Conservation (phyloP, 2,888 invertebrate species). For the Dryocosmus kuriphilus region DNA sequence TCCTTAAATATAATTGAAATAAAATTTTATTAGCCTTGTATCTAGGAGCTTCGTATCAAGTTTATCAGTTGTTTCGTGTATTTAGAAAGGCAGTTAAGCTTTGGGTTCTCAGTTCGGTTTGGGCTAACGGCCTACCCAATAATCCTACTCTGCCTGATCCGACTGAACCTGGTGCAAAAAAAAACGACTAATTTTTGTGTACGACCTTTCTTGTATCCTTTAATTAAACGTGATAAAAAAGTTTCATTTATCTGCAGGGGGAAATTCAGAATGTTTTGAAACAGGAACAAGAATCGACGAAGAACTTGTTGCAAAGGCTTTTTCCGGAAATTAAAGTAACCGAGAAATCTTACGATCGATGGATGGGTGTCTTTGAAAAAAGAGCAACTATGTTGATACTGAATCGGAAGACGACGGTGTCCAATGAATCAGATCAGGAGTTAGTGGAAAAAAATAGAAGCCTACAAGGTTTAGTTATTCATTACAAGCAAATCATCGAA, state of each 20-base stretch:
- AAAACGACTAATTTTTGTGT: no score
- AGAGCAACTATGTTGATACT: constrained; percentile 67
- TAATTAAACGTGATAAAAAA: neutral
- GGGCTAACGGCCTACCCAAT: no score
- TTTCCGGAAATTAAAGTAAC: constrained; percentile 80
- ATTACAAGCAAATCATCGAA: constrained; percentile 87
- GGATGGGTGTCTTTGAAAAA: constrained; percentile 72
- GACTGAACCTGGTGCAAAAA: no score
- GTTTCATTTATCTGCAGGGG: constrained; percentile 64
- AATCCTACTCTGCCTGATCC: no score
- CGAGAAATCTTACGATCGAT: constrained; percentile 71
- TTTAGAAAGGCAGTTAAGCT: no score
- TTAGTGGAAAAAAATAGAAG: constrained; percentile 82
- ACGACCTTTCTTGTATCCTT: neutral
- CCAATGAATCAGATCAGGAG: constrained; percentile 76
- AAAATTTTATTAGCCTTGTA: no score
- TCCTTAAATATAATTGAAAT: no score
- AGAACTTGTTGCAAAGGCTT: constrained; percentile 82
- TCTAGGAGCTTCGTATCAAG: no score
- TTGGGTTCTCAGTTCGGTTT: no score
- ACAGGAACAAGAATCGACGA: constrained; percentile 77
- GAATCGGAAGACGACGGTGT: constrained; percentile 62
- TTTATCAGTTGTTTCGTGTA: no score
- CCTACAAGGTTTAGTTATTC: constrained; percentile 81
- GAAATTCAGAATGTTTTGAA: constrained; percentile 69